Base-by-base conservation (phyloP, 2,113 vertebrate genomes). In the Ranitomeya imitator region DNA sequence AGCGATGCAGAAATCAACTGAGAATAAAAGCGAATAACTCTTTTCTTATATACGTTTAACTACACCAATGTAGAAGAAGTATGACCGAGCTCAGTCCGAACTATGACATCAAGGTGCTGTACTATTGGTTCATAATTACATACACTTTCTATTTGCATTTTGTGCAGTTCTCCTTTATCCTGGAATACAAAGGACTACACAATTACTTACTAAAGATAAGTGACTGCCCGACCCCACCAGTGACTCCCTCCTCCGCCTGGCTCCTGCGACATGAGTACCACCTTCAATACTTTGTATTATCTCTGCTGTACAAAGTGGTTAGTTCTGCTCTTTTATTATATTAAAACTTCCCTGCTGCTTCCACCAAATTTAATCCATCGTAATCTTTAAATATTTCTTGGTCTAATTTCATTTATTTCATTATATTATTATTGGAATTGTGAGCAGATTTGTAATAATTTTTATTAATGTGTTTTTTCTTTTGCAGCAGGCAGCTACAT, bases 251-350 rank as follows among this genome's bases (percentile, higher is more conserved):
- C 90, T 95, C 93, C 12, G 93, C 92, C 0, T 99, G 97, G 98
- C 93, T 98, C 51, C 92, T 98, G 61, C 95, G 93, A 65, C 97
- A 99, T 0, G 98, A 99, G 54, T 96, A 97, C 92, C 96, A 98
- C 86, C 94, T 99, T 85, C 96, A 98, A 79, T 97, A 97, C 91
- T 93, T 97, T 55, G 94, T 96, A 45, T 93, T 99, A 45, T 84
- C 88, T 0, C 91, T 99, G 90, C 95, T 97, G 45, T 93, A 89
- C 91, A 96, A 91, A 94, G 93, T 90, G 95, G 98, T 99, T 94
- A 83, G 0, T 16, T 9, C 16, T 8, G 83, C n/a, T 52, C 86
- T 55, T 6, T 11, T 45, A 54, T 37, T 8, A 37, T 69, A 5
- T 23, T 16, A 5, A 4, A 12, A 26, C 9, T 26, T 13, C 9